Evolutionary conservation across 2,888 invertebrate genomes (phyloP).

Genomic region (Agriopis aurantiaria): DNA sequence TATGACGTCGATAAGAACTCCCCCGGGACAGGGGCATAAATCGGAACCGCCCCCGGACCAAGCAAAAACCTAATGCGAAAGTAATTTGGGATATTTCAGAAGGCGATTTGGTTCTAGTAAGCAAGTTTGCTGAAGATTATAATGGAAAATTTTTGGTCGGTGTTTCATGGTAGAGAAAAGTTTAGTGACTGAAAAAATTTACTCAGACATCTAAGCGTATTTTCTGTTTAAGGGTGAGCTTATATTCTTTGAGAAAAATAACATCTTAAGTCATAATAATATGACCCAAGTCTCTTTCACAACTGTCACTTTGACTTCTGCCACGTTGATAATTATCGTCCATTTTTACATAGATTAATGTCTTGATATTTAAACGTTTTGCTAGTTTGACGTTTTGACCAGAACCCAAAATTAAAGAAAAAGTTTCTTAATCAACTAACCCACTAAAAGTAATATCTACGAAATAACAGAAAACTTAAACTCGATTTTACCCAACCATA

Average conservation of each 20-base stretch:
- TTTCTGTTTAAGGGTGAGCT: too few relatives aligned
- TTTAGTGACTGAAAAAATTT: not conserved
- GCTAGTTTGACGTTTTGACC: too few relatives aligned
- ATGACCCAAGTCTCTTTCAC: not conserved
- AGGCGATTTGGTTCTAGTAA: constrained; percentile 31
- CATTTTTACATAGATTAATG: too few relatives aligned
- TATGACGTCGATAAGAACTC: constrained; percentile 68
- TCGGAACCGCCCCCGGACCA: constrained; percentile 48
- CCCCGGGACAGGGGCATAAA: constrained; percentile 68
- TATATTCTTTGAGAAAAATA: not conserved
- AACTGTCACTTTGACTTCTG: too few relatives aligned
- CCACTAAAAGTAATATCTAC: not conserved
- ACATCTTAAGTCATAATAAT: not conserved
- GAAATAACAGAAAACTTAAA: not conserved
- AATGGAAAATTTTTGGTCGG: not conserved
- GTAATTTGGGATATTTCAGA: constrained; percentile 44
- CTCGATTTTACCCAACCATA: constrained; percentile 6
- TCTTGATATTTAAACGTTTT: too few relatives aligned
- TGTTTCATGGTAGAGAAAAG: not conserved
- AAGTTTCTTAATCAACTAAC: too few relatives aligned
- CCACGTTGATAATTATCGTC: too few relatives aligned
- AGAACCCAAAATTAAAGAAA: too few relatives aligned
- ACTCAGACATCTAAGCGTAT: not conserved
- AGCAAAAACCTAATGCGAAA: constrained; percentile 41
- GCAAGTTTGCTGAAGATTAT: constrained; percentile 15